Conservation (phyloP, 2,113 vertebrate species). For the Vanacampus margaritifer region DNA sequence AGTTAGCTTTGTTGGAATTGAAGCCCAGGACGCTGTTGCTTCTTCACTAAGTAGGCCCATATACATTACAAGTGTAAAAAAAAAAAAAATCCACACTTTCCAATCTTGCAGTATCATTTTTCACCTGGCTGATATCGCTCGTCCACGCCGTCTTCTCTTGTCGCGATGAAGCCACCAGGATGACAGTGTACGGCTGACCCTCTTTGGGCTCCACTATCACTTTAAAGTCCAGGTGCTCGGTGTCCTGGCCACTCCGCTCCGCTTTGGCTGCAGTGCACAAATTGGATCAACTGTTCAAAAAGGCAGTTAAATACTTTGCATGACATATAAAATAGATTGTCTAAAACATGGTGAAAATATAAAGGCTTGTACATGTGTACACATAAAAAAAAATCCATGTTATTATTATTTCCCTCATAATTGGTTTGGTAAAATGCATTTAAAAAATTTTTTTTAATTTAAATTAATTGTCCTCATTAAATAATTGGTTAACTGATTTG, state of each 20-base stretch:
- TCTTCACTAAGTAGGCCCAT: background rate
- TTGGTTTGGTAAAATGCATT: too few species aligned
- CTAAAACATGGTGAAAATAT: background rate
- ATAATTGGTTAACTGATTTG: too few species aligned
- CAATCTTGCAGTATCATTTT: background rate
- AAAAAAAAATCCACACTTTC: background rate
- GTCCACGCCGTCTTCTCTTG: conserved; percentile 97
- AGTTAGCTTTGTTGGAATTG: background rate
- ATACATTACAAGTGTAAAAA: background rate
- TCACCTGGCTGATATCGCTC: conserved; percentile 95
- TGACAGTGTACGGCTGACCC: conserved; percentile 82
- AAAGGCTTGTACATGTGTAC: background rate
- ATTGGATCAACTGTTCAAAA: background rate
- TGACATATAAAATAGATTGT: background rate
- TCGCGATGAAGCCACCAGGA: conserved; percentile 90
- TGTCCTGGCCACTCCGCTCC: conserved; percentile 78
- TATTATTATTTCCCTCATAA: background rate
- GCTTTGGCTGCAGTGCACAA: conserved; percentile 61
- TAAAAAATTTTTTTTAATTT: too few species aligned
- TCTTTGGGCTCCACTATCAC: conserved; percentile 96
- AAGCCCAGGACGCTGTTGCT: background rate
- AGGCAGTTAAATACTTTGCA: background rate
- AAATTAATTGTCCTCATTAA: too few species aligned
- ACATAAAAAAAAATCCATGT: background rate
- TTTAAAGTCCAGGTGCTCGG: conserved; percentile 93